These are phyloP conservation scores for Leucoraja erinaceus DNA, from an alignment of 2,113 vertebrate genomes.

Conservation along the genomic window DNA sequence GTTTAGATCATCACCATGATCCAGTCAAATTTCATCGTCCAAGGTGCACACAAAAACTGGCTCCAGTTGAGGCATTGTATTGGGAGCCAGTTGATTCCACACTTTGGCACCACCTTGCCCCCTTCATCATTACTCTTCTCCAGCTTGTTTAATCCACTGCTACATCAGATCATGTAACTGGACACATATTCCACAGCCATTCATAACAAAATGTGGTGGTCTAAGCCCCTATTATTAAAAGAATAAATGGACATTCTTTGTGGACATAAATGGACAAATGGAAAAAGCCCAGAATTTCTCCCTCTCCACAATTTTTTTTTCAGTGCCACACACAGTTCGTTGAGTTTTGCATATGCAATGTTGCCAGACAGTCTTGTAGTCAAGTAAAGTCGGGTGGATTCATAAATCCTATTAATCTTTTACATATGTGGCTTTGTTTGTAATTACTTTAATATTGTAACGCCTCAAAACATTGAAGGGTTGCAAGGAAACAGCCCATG, in stretches of 20 bases:
- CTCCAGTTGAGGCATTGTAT: not conserved
- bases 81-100: not conserved
- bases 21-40: not conserved
- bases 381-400: not conserved
- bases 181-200: not conserved
- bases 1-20: not conserved
- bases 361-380: not conserved
- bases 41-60: not conserved
- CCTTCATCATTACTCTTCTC: no score
- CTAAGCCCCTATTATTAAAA: not conserved
- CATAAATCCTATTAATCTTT: not conserved
- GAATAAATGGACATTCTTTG: not conserved
- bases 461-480: not conserved
- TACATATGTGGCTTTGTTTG: not conserved
- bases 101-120: not conserved
- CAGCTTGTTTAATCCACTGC: not conserved
- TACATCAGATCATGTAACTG: not conserved
- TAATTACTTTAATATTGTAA: not conserved
- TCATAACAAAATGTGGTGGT: not conserved
- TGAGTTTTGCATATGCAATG: not conserved
- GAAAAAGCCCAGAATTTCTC: not conserved
- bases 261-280: no score
- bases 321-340: not conserved
- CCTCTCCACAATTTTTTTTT: not conserved
- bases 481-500: not conserved